Evolutionary conservation across 2,888 invertebrate species (phyloP).

Genomic region (Epirrhoe tristata): DNA sequence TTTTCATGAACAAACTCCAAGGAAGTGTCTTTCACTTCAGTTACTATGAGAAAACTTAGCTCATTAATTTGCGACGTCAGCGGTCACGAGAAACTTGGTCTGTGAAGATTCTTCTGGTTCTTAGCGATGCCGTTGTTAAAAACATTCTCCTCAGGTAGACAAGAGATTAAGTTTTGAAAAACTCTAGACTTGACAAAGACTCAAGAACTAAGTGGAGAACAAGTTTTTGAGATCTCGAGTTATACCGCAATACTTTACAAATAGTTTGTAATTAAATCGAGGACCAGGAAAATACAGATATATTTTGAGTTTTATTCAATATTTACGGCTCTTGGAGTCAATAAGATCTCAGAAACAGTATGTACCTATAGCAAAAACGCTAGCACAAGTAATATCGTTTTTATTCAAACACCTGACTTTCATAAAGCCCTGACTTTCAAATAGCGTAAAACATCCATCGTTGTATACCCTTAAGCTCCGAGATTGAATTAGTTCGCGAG

Average conservation of each 20-base stretch:
- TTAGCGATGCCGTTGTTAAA: slow-evolving; percentile 34
- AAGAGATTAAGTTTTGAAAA: slow-evolving; percentile 28
- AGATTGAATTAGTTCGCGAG: slow-evolving; percentile 66
- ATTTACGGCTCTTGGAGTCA: no score
- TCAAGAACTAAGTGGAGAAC: slow-evolving; percentile 20
- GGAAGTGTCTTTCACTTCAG: slow-evolving; percentile 31
- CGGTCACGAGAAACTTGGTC: slow-evolving; percentile 40
- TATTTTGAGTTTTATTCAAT: background rate
- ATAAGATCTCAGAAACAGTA: no score
- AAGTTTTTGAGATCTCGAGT: slow-evolving; percentile 1
- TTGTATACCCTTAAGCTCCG: slow-evolving; percentile 48
- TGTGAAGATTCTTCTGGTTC: slow-evolving; percentile 27
- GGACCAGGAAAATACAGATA: background rate
- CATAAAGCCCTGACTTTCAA: slow-evolving; percentile 9
- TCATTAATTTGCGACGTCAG: slow-evolving; percentile 45
- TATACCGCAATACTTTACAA: background rate
- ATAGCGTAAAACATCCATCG: slow-evolving; percentile 33
- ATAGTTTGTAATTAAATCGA: slow-evolving; percentile 9
- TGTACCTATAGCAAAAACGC: background rate
- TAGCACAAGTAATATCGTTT: background rate
- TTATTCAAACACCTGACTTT: slow-evolving; percentile 5
- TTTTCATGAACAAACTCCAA: slow-evolving; percentile 14
- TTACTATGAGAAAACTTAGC: slow-evolving; percentile 42
- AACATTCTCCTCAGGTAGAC: slow-evolving; percentile 38
- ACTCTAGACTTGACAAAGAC: slow-evolving; percentile 26